These are phyloP conservation scores for Autographa pulchrina DNA, from an alignment of 2,888 invertebrate genomes.

Conservation along the genomic window DNA sequence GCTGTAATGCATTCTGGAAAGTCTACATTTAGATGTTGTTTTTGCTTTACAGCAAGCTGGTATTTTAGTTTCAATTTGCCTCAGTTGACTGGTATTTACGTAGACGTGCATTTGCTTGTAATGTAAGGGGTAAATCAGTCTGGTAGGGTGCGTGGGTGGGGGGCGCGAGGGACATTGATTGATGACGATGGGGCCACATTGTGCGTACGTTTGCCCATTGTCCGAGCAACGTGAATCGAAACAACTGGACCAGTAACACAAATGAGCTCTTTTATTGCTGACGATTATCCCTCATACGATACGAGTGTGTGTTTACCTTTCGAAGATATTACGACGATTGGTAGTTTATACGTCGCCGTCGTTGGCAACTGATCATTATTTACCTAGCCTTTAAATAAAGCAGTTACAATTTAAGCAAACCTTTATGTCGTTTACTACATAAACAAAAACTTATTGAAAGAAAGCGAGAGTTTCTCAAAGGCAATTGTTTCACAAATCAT, in stretches of 20 bases:
- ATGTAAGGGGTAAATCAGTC: constrained; percentile 70
- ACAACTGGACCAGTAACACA: constrained; percentile 78
- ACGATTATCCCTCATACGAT: constrained; percentile 70
- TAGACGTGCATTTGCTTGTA: constrained; percentile 71
- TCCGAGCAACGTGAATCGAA: constrained; percentile 81
- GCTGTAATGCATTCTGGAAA: constrained; percentile 39
- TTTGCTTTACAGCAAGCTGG: constrained; percentile 28
- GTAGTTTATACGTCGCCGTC: constrained; percentile 21
- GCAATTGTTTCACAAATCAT: constrained; percentile 67
- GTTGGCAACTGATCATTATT: background rate
- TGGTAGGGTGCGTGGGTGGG: constrained; percentile 67
- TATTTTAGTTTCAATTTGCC: constrained; percentile 58
- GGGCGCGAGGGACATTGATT: constrained; percentile 76
- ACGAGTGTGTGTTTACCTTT: constrained; percentile 61
- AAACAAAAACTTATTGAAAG: constrained; percentile 30
- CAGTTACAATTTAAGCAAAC: constrained; percentile 18
- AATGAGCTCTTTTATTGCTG: constrained; percentile 77
- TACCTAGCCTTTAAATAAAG: background rate
- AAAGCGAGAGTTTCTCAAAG: constrained; percentile 48
- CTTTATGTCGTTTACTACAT: constrained; percentile 10
- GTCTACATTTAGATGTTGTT: constrained; percentile 36
- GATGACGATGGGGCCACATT: constrained; percentile 81
- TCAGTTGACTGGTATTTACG: constrained; percentile 55
- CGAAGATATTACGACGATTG: constrained; percentile 42
- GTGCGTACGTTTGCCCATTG: constrained; percentile 81